These are phyloP conservation scores for Porites rus DNA, from an alignment of 92 coral and sea anemone genomes.

Conservation along the genomic window DNA sequence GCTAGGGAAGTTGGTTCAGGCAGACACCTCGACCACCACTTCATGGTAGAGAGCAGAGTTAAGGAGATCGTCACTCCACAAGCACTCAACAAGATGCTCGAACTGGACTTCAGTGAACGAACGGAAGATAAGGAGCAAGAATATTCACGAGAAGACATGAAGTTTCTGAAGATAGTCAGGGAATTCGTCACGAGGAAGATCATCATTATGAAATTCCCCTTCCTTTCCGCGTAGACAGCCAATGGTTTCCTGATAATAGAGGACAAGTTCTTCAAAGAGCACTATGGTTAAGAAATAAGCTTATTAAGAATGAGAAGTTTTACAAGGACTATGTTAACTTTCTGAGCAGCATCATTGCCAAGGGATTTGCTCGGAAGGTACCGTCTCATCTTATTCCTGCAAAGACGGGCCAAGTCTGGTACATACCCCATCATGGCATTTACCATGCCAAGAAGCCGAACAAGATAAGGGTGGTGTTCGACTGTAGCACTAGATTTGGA, in stretches of 20 bases:
- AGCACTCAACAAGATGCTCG: conserved; percentile 47
- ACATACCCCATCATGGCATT: conserved; percentile 27
- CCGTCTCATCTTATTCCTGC: conserved; percentile 18
- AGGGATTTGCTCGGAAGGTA: conserved; percentile 48
- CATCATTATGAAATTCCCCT: conserved; percentile 60
- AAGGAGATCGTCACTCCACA: conserved; percentile 59
- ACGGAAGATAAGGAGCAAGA: conserved; percentile 15
- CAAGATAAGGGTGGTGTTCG: conserved; percentile 24
- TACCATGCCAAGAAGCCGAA: conserved; percentile 34
- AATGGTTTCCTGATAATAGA: conserved; percentile 46
- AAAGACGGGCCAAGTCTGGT: conserved; percentile 35
- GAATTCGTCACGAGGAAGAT: background rate
- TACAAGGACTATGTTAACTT: conserved; percentile 31
- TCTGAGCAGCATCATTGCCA: conserved; percentile 36
- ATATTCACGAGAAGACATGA: conserved; percentile 46
- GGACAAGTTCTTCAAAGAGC: conserved; percentile 52
- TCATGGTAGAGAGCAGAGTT: conserved; percentile 52
- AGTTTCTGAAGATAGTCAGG: conserved; percentile 45
- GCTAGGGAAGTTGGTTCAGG: conserved; percentile 33
- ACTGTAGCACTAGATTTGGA: conserved; percentile 34
- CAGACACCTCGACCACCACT: conserved; percentile 48
- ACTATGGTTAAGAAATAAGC: conserved; percentile 41
- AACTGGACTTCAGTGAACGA: conserved; percentile 57
- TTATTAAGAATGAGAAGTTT: conserved; percentile 23
- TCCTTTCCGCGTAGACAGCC: conserved; percentile 48